phyloP scores from a whole-genome alignment of 2,113 vertebrate genomes.

The Abramis brama region DNA sequence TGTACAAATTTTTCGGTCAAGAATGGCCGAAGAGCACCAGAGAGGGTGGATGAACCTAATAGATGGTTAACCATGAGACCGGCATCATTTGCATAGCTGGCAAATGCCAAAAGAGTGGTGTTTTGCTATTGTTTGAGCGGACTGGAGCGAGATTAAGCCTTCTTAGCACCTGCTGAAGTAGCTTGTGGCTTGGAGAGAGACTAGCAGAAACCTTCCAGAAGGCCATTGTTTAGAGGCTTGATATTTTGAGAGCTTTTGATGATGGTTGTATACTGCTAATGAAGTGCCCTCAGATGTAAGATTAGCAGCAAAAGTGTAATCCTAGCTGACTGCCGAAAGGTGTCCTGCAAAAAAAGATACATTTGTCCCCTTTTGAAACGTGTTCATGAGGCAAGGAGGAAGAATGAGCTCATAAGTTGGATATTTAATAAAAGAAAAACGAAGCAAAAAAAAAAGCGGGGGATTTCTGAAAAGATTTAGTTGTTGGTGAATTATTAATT shows the following conservation, averaged over 20 bases:
- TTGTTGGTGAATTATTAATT: slow-evolving; percentile 77
- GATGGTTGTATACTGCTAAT: neutral
- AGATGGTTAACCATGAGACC: neutral
- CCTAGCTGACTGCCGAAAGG: neutral
- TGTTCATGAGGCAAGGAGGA: slow-evolving; percentile 2
- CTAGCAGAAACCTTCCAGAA: slow-evolving; percentile 52
- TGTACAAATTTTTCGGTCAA: too few relatives aligned
- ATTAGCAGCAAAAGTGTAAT: neutral
- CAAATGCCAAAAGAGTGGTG: slow-evolving; percentile 5
- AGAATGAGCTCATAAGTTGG: slow-evolving; percentile 35
- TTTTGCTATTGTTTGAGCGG: slow-evolving; percentile 26
- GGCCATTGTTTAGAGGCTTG: slow-evolving; percentile 33
- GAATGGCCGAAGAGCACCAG: too few relatives aligned
- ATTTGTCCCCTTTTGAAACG: neutral
- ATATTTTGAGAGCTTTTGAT: slow-evolving; percentile 42
- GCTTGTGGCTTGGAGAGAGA: slow-evolving; percentile 72
- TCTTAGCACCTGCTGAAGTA: slow-evolving; percentile 17
- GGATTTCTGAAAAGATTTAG: slow-evolving; percentile 63
- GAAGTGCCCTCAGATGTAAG: neutral
- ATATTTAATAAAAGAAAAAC: slow-evolving; percentile 21
- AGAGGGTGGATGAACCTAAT: neutral
- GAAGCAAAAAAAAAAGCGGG: neutral
- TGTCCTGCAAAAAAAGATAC: neutral
- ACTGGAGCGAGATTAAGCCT: neutral
- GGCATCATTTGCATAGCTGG: neutral